These are phyloP conservation scores for Gallinago undulata DNA, from an alignment of 2,113 vertebrate genomes.

Conservation along the genomic window DNA sequence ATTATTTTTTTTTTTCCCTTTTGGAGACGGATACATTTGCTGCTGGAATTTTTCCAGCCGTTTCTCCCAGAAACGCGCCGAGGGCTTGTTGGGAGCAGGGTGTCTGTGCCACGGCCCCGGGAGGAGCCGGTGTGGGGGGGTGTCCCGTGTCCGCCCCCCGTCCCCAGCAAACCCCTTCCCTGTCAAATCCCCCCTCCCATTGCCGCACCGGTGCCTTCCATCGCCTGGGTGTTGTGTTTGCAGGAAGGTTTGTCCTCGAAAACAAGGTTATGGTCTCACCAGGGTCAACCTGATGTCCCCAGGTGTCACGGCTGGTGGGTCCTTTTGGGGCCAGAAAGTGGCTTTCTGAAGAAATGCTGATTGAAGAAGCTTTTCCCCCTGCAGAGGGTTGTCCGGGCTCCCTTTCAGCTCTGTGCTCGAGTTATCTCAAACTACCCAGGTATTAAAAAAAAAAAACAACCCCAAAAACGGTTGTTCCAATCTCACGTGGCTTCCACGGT, in stretches of 20 bases:
- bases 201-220: accelerated
- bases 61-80: not conserved
- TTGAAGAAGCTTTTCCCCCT: not conserved
- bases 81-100: not conserved
- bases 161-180: not conserved
- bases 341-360: not conserved
- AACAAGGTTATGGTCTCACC: not conserved
- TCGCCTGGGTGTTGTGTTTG: accelerated
- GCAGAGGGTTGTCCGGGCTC: accelerated
- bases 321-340: not conserved
- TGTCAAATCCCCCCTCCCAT: accelerated
- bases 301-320: accelerated
- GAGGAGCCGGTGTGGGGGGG: accelerated
- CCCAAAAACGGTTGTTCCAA: not conserved
- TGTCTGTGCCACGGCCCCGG: accelerated
- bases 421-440: not conserved
- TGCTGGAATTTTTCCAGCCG: not conserved
- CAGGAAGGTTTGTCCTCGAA: not conserved
- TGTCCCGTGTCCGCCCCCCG: no score
- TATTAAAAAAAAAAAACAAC: not conserved
- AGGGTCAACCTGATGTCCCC: not conserved
- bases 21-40: not conserved
- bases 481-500: not conserved
- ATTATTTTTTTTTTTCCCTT: not conserved
- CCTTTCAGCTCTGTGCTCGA: not conserved